These are phyloP conservation scores for Sclerodermus sp. DNA, from an alignment of 2,888 invertebrate genomes.

Conservation along the genomic window DNA sequence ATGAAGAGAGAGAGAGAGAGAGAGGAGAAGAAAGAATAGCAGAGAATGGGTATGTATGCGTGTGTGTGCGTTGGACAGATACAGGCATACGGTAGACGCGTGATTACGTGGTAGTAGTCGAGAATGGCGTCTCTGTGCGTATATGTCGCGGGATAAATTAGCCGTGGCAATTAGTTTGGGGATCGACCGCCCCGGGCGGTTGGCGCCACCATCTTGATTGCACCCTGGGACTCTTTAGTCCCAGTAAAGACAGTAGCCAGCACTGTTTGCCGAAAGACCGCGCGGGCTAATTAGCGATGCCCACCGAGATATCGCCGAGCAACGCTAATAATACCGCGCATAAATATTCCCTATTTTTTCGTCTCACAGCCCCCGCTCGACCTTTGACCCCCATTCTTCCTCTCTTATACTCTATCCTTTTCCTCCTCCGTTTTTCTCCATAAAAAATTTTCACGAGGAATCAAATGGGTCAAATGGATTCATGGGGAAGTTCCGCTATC, in stretches of 20 bases:
- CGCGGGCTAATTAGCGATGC: conserved; percentile 58
- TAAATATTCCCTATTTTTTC: conserved; percentile 54
- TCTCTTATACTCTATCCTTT: not conserved
- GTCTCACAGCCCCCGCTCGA: conserved; percentile 29
- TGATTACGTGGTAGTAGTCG: conserved; percentile 22
- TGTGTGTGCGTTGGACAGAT: too few species aligned
- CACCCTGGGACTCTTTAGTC: too few species aligned
- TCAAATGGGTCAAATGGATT: too few species aligned
- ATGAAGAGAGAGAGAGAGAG: too few species aligned
- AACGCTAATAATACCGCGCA: conserved; percentile 56
- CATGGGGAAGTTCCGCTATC: too few species aligned
- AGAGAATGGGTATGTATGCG: too few species aligned
- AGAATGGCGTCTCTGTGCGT: conserved; percentile 46
- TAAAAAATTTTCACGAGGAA: too few species aligned
- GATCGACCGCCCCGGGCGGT: conserved; percentile 55
- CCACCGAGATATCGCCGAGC: conserved; percentile 54
- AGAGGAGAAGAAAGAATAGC: too few species aligned
- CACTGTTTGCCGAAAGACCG: conserved; percentile 56
- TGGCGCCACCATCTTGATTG: conserved; percentile 58
- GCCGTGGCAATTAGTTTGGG: conserved; percentile 57
- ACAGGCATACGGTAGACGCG: not conserved
- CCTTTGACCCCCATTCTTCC: not conserved
- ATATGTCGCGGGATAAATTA: conserved; percentile 54
- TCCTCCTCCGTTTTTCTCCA: not conserved
- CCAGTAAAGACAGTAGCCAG: conserved; percentile 55